Conservation (phyloP, 2,113 vertebrate species). For the Ursus arctos region DNA sequence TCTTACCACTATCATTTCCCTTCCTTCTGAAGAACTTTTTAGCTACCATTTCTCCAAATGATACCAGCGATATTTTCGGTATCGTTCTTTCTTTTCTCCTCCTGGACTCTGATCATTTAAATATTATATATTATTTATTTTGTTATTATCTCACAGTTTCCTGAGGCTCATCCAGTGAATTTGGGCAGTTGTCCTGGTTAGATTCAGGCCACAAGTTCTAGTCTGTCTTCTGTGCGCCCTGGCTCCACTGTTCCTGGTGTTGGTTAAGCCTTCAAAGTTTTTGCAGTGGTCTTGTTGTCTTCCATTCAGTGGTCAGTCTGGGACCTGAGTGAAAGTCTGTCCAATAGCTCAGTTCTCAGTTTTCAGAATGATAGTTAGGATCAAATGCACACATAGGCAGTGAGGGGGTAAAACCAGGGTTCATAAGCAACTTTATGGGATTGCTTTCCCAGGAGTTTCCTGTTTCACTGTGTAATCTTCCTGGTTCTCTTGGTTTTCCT, state of each 20-base stretch:
- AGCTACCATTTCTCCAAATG: background rate
- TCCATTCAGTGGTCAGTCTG: background rate
- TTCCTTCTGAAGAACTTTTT: background rate
- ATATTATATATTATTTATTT: background rate
- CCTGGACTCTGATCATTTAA: background rate
- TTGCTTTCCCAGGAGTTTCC: background rate
- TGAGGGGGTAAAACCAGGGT: background rate
- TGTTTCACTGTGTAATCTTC: background rate
- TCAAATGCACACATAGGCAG: background rate
- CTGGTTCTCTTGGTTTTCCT: background rate
- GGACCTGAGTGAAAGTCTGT: background rate
- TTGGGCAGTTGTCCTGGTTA: background rate
- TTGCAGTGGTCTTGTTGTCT: background rate
- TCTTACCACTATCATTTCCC: background rate
- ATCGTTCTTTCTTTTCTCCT: background rate
- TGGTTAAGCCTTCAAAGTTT: background rate
- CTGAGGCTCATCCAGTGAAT: background rate
- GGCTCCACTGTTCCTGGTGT: background rate
- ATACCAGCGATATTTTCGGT: background rate
- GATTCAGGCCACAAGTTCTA: background rate
- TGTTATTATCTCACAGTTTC: background rate
- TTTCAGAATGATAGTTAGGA: background rate
- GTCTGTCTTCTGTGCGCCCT: background rate
- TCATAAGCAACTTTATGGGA: background rate
- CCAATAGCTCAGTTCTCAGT: background rate